Evolutionary conservation across 2,113 vertebrate species (phyloP), one percentile per base, ranked within the genome.

Genomic region (Eolophus roseicapilla): DNA sequence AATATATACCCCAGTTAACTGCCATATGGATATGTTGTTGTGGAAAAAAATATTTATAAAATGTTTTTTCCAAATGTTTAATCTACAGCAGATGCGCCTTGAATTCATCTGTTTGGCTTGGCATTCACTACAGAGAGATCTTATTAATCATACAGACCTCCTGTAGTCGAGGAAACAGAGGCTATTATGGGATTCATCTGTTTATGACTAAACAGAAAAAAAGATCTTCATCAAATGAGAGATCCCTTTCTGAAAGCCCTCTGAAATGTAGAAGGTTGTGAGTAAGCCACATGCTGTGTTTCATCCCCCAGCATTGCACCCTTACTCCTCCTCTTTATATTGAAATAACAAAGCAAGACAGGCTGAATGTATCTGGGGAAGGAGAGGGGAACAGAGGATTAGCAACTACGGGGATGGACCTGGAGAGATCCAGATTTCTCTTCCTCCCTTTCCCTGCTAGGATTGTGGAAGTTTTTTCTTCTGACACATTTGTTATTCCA

Each of bases 11-110:
- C 82, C 93, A 97, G 97, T 95, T 94, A 96, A 88, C 84, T 93
- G 96, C 98, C 98, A 98, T 98, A 98, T 98, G 98, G 98, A 97
- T 97, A 97, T 97, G 96, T 93, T 97, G 97, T 93, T 98, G 97
- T 97, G 94, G 97, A 90, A 97, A 96, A 97, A 97, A 98, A 98
- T 98, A 98, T 98, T 98, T 98, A 98, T 98, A 96, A 98, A 98
- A 98, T 98, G 97, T 96, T 97, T 98, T 98, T 98, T 98, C 96
- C 97, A 97, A 98, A 97, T 98, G 98, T 98, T 98, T 98, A 97
- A 98, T 98, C 98, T 97, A 98, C 97, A 98, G 98, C 98, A 98
- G 98, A 98, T 98, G 97, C 95, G 92, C 95, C 97, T 96, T 96
- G 97, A 95, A 95, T 98, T 97, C 96, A 98, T 98, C 98, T 98